Evolutionary conservation across 2,113 vertebrate genomes (phyloP).

Genomic region (Oxyruncus cristatus): DNA sequence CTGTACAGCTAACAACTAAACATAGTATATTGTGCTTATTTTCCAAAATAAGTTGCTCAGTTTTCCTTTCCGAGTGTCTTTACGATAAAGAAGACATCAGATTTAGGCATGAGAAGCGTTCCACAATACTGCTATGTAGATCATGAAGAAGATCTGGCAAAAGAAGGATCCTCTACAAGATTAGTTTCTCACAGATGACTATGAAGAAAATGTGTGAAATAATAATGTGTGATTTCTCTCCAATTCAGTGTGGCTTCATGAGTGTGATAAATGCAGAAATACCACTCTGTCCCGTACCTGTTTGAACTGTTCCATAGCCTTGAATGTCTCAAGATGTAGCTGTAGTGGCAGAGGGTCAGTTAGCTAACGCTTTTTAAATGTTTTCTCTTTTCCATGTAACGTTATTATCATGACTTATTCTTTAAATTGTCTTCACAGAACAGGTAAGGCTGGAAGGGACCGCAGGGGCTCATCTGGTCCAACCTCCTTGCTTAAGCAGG

Average conservation of each 20-base stretch:
- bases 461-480: neutral
- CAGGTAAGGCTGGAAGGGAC: neutral
- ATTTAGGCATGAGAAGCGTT: neutral
- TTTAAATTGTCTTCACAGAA: neutral
- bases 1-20: neutral
- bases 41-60: neutral
- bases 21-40: neutral
- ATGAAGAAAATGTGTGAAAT: neutral
- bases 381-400: neutral
- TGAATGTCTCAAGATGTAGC: neutral
- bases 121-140: neutral
- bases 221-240: neutral
- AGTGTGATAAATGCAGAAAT: neutral
- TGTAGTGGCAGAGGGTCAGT: neutral
- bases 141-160: neutral
- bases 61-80: neutral
- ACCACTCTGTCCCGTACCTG: fast-evolving
- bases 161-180: neutral
- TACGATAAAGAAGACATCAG: fast-evolving
- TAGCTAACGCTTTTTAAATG: neutral
- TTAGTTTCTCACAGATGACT: neutral
- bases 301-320: neutral
- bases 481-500: neutral
- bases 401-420: neutral
- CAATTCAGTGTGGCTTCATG: neutral